These are phyloP conservation scores for Pluvianellus socialis DNA, from an alignment of 2,113 vertebrate species.

Conservation along the genomic window DNA sequence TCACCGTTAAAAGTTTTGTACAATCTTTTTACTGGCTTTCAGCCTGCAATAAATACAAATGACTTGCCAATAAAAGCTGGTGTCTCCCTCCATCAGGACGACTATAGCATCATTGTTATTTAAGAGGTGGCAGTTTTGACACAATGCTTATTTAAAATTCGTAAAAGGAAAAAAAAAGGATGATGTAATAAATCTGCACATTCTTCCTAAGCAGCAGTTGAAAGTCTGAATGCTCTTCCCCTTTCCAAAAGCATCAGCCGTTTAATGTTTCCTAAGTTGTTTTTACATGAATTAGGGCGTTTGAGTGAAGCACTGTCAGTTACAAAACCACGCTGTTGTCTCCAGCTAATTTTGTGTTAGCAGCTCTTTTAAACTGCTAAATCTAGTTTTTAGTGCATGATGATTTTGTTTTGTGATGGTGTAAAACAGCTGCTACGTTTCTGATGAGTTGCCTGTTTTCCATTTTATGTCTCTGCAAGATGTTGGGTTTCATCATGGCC, in stretches of 20 bases:
- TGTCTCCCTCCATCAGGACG: not conserved
- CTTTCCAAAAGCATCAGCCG: conserved; percentile 29
- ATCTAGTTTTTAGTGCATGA: conserved; percentile 69
- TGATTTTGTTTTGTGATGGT: conserved; percentile 68
- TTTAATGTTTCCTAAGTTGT: conserved; percentile 63
- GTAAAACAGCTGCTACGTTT: conserved; percentile 71
- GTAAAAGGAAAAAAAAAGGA: conserved; percentile 8
- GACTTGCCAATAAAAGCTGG: not conserved
- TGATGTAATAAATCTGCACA: conserved; percentile 30
- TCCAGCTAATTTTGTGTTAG: conserved; percentile 71
- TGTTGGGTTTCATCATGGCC: conserved; percentile 56
- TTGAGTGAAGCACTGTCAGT: conserved; percentile 63
- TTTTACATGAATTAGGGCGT: conserved; percentile 67
- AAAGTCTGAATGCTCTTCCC: conserved; percentile 28
- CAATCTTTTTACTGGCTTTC: not conserved
- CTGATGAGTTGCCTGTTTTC: conserved; percentile 70
- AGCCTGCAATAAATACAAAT: conserved; percentile 14
- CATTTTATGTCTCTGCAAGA: conserved; percentile 72
- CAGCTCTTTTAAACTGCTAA: conserved; percentile 71
- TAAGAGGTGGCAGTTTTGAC: conserved; percentile 38
- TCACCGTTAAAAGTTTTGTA: not conserved
- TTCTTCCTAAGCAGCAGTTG: not conserved
- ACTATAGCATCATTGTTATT: conserved; percentile 12
- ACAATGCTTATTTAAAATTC: conserved; percentile 50
- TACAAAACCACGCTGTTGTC: conserved; percentile 52